Evolutionary conservation across 2,888 invertebrate genomes (phyloP), one percentile per base, ranked within the genome.

Genomic region (Lepidocyrtoides sp.): DNA sequence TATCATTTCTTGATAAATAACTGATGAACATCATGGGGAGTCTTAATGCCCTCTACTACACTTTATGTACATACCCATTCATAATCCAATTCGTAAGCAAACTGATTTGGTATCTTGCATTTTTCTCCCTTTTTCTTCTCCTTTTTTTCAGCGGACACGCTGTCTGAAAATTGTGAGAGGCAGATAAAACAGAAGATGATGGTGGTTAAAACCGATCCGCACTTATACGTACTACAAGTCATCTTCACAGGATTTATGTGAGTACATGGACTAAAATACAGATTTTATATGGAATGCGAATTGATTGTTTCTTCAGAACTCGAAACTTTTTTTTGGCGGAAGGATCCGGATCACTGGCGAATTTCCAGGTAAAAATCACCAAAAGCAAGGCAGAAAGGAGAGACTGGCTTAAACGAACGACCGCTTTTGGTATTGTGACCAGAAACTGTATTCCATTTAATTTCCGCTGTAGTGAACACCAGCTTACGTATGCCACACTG

Each of bases 1-100:
- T n/a, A n/a, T n/a, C n/a, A n/a, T n/a, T n/a, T n/a, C n/a, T n/a
- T n/a, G n/a, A n/a, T n/a, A n/a, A n/a, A n/a, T n/a, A n/a, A n/a
- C n/a, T n/a, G n/a, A n/a, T n/a, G n/a, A n/a, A n/a, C n/a, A n/a
- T n/a, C n/a, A n/a, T n/a, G n/a, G n/a, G n/a, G n/a, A n/a, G n/a
- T n/a, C n/a, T n/a, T n/a, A n/a, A n/a, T n/a, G n/a, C n/a, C n/a
- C n/a, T n/a, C n/a, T n/a, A n/a, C n/a, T n/a, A n/a, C n/a, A n/a
- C n/a, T n/a, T n/a, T n/a, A n/a, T n/a, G n/a, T n/a, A 20, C 79
- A 4, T 81, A 88, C 88, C 88, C 88, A 88, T 17, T 81, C 88
- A 36, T 66, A 81, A 81, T 88, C 66, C 66, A 88, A 44, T 17
- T 88, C 79, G 41, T 79, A 51, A 2, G 88, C 88, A 26, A 81